Percentiles rank a stretch among this genome's conserved stretches.
phyloP scores from a whole-genome alignment of 2,797 vertebrate genomes.

The Psittacula derbiana region DNA sequence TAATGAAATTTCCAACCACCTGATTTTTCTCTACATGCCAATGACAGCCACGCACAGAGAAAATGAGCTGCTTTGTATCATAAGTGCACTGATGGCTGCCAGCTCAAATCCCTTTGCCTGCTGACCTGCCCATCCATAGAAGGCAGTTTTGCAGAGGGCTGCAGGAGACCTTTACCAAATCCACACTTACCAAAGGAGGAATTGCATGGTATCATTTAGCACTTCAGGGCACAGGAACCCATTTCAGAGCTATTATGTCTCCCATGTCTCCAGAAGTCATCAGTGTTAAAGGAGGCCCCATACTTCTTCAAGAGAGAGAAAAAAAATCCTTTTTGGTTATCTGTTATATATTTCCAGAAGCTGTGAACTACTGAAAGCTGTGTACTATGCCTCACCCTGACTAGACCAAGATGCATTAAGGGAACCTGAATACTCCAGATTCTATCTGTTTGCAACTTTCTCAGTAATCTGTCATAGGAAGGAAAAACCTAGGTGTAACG shows the following conservation, averaged over 20 bases:
- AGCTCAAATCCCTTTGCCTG: neutral
- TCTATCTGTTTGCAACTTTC: neutral
- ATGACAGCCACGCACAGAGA: neutral
- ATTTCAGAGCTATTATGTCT: neutral
- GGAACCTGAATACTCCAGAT: neutral
- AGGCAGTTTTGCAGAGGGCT: neutral
- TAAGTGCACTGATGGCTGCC: neutral
- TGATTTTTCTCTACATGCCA: neutral
- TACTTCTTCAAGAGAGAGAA: neutral
- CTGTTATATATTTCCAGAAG: neutral
- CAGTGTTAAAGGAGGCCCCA: neutral
- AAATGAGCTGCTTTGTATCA: neutral
- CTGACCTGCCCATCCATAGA: neutral
- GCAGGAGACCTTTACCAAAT: neutral
- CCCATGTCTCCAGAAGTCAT: neutral
- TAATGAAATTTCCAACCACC: neutral
- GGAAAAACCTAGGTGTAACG: neutral
- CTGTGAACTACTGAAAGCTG: neutral
- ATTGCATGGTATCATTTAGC: neutral
- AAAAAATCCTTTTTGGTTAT: neutral
- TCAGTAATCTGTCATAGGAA: neutral
- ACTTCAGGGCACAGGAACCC: neutral
- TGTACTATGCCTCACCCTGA: accelerated
- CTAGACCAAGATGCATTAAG: neutral
- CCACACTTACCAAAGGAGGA: neutral